phyloP scores from a whole-genome alignment of 2,888 invertebrate species.

The Meganola albula region DNA sequence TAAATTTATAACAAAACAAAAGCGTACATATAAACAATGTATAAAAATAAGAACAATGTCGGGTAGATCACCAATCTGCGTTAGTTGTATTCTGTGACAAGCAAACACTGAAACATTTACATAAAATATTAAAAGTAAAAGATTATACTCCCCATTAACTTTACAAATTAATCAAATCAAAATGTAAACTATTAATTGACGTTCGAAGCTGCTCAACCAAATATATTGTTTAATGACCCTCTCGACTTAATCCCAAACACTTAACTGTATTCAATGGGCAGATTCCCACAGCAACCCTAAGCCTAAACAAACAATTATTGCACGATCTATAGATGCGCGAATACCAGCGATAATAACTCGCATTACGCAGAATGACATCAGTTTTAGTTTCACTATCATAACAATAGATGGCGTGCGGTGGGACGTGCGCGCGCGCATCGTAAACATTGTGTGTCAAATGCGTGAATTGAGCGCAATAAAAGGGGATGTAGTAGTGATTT shows the following conservation, averaged over 20 bases:
- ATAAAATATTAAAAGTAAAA: too few relatives aligned
- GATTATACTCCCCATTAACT: too few relatives aligned
- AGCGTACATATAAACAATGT: too few relatives aligned
- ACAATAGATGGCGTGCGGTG: conserved; percentile 47
- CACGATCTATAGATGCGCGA: conserved; percentile 60
- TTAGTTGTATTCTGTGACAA: too few relatives aligned
- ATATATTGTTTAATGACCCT: conserved; percentile 22
- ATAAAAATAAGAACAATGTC: too few relatives aligned
- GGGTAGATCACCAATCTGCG: too few relatives aligned
- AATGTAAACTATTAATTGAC: too few relatives aligned
- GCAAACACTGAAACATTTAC: too few relatives aligned
- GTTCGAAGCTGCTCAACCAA: too few relatives aligned
- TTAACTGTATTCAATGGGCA: conserved; percentile 51
- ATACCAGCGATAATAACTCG: conserved; percentile 53
- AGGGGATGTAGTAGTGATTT: too few relatives aligned
- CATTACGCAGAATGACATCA: conserved; percentile 48
- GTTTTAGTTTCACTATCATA: conserved; percentile 41
- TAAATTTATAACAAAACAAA: too few relatives aligned
- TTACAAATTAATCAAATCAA: too few relatives aligned
- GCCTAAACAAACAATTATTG: conserved; percentile 71
- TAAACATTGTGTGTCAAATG: conserved; percentile 20
- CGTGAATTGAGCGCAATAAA: not conserved
- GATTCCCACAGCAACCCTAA: conserved; percentile 55
- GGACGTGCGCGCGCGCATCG: conserved; percentile 50
- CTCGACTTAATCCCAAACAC: conserved; percentile 32